Evolutionary conservation across 2,797 vertebrate species (phyloP).

Genomic region (Pangasius sanitwongsei): DNA sequence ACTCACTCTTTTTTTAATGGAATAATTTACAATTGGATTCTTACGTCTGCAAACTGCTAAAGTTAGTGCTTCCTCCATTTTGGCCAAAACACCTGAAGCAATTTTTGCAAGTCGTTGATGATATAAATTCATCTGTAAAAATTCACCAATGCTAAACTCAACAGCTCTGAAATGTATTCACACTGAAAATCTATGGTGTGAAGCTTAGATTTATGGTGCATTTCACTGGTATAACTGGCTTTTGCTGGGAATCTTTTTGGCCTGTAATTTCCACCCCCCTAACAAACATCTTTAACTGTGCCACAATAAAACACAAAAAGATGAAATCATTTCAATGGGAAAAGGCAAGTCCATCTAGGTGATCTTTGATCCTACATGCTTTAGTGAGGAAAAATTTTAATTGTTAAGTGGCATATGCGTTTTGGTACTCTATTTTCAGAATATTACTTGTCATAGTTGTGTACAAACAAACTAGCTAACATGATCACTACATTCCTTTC

Average conservation of each 20-base stretch:
- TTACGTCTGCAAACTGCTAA: not conserved
- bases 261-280: not conserved
- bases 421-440: not conserved
- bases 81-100: not conserved
- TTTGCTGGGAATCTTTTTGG: not conserved
- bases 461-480: not conserved
- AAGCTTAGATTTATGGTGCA: too few relatives aligned
- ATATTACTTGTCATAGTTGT: not conserved
- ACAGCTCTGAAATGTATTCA: too few relatives aligned
- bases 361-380: too few relatives aligned
- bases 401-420: not conserved
- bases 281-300: not conserved
- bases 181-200: too few relatives aligned
- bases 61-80: not conserved
- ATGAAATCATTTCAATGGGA: not conserved
- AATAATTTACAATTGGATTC: not conserved
- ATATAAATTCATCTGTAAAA: too few relatives aligned
- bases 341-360: not conserved
- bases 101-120: not conserved
- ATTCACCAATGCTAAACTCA: too few relatives aligned
- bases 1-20: not conserved
- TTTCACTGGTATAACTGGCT: too few relatives aligned
- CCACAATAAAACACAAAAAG: not conserved
- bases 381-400: not conserved
- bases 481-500: not conserved